These are phyloP conservation scores for Neodiprion virginianus DNA, from an alignment of 1,140 invertebrate species.

Conservation along the genomic window DNA sequence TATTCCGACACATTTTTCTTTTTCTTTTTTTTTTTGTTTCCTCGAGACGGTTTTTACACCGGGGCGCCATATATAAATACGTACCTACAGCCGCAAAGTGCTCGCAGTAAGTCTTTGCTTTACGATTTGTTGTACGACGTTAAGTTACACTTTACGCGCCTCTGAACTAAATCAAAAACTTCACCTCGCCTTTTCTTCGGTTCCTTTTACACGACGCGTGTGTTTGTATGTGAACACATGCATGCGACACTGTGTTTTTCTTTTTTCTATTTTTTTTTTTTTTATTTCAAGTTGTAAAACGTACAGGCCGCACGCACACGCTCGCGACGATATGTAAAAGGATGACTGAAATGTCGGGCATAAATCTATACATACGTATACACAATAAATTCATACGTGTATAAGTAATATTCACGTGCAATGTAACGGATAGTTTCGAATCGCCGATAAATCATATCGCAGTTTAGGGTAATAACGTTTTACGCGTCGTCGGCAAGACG, in stretches of 20 bases:
- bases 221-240: not conserved
- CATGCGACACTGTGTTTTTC: not conserved
- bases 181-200: not conserved
- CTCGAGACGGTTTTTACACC: too few species aligned
- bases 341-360: conserved; percentile 14
- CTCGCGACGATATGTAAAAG: conserved; percentile 17
- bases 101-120: too few species aligned
- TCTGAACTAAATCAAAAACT: conserved; percentile 2
- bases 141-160: too few species aligned
- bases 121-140: too few species aligned
- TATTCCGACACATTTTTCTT: too few species aligned
- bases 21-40: too few species aligned
- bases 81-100: too few species aligned
- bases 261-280: not conserved
- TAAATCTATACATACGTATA: conserved; percentile 8
- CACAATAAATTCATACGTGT: too few species aligned
- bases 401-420: too few species aligned
- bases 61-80: too few species aligned
- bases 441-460: not conserved
- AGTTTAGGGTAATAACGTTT: not conserved
- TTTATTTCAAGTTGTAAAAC: conserved; percentile 6
- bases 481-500: not conserved
- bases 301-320: not conserved
- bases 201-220: not conserved
- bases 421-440: too few species aligned